Conservation (phyloP, 1,140 invertebrate species). For the Philaenus spumarius region DNA sequence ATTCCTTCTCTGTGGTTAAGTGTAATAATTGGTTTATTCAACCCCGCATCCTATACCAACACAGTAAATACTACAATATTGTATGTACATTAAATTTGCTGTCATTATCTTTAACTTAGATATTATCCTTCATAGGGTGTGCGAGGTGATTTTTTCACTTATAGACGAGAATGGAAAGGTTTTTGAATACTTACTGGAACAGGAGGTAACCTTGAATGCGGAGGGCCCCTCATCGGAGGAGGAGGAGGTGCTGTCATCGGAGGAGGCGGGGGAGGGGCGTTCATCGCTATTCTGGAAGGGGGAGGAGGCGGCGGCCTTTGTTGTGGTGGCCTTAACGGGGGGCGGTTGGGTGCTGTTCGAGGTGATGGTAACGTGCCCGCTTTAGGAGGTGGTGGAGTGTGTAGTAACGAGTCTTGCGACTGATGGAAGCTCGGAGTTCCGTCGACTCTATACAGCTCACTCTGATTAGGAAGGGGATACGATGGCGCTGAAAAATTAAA, state of each 20-base stretch:
- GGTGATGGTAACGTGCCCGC: constrained; percentile 7
- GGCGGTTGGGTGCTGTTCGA: constrained; percentile 35
- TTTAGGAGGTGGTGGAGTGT: constrained; percentile 27
- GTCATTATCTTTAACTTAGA: too few species aligned
- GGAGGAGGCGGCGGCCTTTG: constrained; percentile 42
- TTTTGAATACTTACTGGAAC: constrained; percentile 33
- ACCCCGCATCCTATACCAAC: too few species aligned
- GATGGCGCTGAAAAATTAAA: not conserved
- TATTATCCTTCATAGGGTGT: too few species aligned
- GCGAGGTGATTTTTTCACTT: constrained; percentile 34
- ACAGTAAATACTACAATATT: too few species aligned
- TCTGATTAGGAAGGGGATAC: constrained; percentile 1
- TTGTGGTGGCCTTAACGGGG: constrained; percentile 38
- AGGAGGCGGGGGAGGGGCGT: constrained; percentile 34
- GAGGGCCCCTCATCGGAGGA: constrained; percentile 32
- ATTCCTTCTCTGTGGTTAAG: too few species aligned
- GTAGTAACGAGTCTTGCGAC: constrained; percentile 43
- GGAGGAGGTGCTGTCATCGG: constrained; percentile 34
- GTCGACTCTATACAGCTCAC: constrained; percentile 12
- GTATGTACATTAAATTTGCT: too few species aligned
- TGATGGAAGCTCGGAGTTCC: constrained; percentile 43
- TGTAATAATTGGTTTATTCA: too few species aligned
- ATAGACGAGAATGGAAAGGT: constrained; percentile 33
- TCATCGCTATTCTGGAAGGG: constrained; percentile 30
- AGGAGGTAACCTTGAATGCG: constrained; percentile 40